phyloP scores from a whole-genome alignment of 1,140 invertebrate genomes.

The Hycleus phaleratus region DNA sequence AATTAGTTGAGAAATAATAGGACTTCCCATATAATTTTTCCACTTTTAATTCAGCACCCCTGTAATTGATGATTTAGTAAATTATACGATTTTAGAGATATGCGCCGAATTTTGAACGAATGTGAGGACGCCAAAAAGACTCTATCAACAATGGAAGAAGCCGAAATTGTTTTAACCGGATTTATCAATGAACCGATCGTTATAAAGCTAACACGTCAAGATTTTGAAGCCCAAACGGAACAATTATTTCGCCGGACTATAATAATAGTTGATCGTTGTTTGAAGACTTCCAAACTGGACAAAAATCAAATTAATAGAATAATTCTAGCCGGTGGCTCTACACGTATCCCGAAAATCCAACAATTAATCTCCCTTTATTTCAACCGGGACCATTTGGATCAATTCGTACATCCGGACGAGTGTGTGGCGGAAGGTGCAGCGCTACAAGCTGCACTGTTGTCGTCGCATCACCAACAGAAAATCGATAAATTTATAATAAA shows the following conservation, averaged over 20 bases:
- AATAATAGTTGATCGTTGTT: not conserved
- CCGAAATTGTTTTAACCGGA: slow-evolving; percentile 74
- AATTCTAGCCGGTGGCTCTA: slow-evolving; percentile 56
- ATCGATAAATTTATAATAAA: slow-evolving; percentile 9
- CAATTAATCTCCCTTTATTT: slow-evolving; percentile 43
- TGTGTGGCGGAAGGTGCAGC: slow-evolving; percentile 21
- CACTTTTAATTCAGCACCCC: no score
- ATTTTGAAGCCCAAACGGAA: slow-evolving; percentile 60
- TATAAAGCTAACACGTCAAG: slow-evolving; percentile 43
- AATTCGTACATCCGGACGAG: slow-evolving; percentile 33
- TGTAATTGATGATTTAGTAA: no score
- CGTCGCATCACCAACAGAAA: slow-evolving; percentile 22
- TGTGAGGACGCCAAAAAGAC: slow-evolving; percentile 75
- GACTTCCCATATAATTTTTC: no score
- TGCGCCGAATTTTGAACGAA: slow-evolving; percentile 69
- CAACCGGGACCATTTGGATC: slow-evolving; percentile 21
- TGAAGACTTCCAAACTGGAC: not conserved
- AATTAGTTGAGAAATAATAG: no score
- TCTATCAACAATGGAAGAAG: slow-evolving; percentile 59
- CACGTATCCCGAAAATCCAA: slow-evolving; percentile 52
- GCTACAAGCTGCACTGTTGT: slow-evolving; percentile 38
- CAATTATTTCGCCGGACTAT: slow-evolving; percentile 61
- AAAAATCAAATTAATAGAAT: slow-evolving; percentile 46
- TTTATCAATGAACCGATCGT: slow-evolving; percentile 66
- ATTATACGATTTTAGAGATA: slow-evolving; percentile 60